These are phyloP conservation scores for Drosophila watanabei DNA, from an alignment of 1,140 invertebrate genomes.

Conservation along the genomic window DNA sequence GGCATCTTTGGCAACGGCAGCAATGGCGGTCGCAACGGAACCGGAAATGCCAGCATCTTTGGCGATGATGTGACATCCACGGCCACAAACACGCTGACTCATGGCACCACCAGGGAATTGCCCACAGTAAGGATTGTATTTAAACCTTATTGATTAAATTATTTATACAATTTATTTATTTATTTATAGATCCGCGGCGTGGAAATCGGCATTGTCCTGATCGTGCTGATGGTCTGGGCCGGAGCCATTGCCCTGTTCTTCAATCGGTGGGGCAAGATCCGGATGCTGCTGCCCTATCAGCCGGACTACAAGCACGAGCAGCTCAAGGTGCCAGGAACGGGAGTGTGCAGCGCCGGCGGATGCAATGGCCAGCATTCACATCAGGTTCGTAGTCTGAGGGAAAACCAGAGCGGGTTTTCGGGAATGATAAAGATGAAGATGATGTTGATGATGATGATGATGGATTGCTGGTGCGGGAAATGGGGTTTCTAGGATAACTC, in stretches of 20 bases:
- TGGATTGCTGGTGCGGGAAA: conserved; percentile 14
- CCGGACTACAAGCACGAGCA: conserved; percentile 95
- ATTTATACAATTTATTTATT: not conserved
- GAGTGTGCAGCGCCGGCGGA: conserved; percentile 89
- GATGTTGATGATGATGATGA: not conserved
- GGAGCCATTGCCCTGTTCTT: conserved; percentile 95
- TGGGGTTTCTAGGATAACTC: conserved; percentile 16
- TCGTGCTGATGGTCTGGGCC: conserved; percentile 95
- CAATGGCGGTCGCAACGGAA: conserved; percentile 83
- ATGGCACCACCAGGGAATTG: conserved; percentile 85
- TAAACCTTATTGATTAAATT: not conserved
- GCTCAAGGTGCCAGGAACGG: conserved; percentile 92
- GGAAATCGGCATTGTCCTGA: conserved; percentile 94
- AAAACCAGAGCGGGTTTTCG: not conserved
- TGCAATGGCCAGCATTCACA: conserved; percentile 86
- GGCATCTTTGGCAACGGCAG: conserved; percentile 85
- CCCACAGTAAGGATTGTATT: conserved; percentile 67
- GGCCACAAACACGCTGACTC: conserved; percentile 85
- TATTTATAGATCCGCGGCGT: conserved; percentile 91
- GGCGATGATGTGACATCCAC: conserved; percentile 81
- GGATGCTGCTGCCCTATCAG: conserved; percentile 96
- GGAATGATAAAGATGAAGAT: conserved; percentile 4
- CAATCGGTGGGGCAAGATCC: conserved; percentile 96
- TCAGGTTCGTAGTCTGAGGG: conserved; percentile 70
- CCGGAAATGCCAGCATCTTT: conserved; percentile 82